phyloP scores from a whole-genome alignment of 1,140 invertebrate genomes.

The Drosophila nebulosa region DNA sequence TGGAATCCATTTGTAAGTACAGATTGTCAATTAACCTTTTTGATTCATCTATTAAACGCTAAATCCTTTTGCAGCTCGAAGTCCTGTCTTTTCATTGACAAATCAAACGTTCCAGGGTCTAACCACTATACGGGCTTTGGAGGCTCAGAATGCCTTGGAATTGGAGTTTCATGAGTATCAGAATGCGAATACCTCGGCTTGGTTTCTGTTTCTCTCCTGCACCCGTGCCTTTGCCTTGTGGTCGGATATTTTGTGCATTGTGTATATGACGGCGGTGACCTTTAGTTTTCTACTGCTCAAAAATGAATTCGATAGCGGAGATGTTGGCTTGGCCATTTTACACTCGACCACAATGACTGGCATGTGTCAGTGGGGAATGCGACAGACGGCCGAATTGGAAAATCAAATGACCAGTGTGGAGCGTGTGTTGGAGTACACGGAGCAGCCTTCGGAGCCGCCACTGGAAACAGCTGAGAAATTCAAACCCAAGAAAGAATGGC shows the following conservation, averaged over 20 bases:
- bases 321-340: slow-evolving; percentile 90
- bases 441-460: slow-evolving; percentile 83
- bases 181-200: slow-evolving; percentile 87
- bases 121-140: slow-evolving; percentile 89
- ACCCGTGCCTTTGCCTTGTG: slow-evolving; percentile 85
- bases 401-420: slow-evolving; percentile 94
- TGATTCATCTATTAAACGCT: no score
- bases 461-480: slow-evolving; percentile 81
- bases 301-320: slow-evolving; percentile 84
- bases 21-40: not conserved
- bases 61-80: slow-evolving; percentile 81
- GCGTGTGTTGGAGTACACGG: slow-evolving; percentile 88
- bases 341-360: slow-evolving; percentile 89
- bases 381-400: slow-evolving; percentile 92
- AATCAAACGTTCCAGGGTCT: slow-evolving; percentile 90
- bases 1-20: slow-evolving; percentile 89
- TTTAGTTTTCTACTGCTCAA: slow-evolving; percentile 82
- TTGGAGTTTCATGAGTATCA: slow-evolving; percentile 85
- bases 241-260: slow-evolving; percentile 86
- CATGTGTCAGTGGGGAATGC: slow-evolving; percentile 92
- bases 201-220: slow-evolving; percentile 87
- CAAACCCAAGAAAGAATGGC: slow-evolving; percentile 87
- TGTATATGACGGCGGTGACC: slow-evolving; percentile 84
- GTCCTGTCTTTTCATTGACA: slow-evolving; percentile 88
- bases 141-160: slow-evolving; percentile 85